phyloP scores from a whole-genome alignment of 2,888 invertebrate genomes.

The Griposia aprilina region DNA sequence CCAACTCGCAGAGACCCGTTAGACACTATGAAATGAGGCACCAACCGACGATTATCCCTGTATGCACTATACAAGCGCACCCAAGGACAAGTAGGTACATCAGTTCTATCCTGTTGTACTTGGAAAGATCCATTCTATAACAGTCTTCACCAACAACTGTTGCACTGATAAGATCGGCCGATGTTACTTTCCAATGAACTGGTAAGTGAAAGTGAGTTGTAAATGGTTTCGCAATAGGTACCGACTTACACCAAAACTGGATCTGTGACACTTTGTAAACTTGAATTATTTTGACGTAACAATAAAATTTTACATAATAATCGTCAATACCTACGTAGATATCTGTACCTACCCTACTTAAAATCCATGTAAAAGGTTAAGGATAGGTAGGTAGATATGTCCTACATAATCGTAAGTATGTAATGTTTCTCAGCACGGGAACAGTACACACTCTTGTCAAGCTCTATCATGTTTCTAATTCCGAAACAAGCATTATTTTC shows the following conservation, averaged over 20 bases:
- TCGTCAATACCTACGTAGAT: background rate
- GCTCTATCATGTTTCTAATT: background rate
- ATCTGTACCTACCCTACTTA: too few relatives aligned
- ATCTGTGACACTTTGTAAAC: conserved; percentile 27
- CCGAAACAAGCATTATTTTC: background rate
- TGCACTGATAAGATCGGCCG: conserved; percentile 18
- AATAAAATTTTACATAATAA: conserved; percentile 2
- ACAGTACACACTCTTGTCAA: background rate
- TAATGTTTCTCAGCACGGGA: background rate
- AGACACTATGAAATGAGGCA: too few relatives aligned
- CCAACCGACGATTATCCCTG: too few relatives aligned
- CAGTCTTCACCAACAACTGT: background rate
- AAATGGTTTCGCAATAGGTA: conserved; percentile 19
- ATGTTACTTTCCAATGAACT: conserved; percentile 45
- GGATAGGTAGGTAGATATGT: too few relatives aligned
- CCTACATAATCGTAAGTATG: background rate
- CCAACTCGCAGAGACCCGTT: too few relatives aligned
- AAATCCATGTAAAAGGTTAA: too few relatives aligned
- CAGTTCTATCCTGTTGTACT: too few relatives aligned
- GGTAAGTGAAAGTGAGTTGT: conserved; percentile 54
- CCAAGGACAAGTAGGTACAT: too few relatives aligned
- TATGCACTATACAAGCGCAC: too few relatives aligned
- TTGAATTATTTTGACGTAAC: conserved; percentile 24
- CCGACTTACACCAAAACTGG: conserved; percentile 29
- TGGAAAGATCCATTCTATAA: too few relatives aligned